Percentiles rank a stretch among this genome's conserved stretches.
phyloP scores from a whole-genome alignment of 2,888 invertebrate genomes.

The Brenthis daphne region DNA sequence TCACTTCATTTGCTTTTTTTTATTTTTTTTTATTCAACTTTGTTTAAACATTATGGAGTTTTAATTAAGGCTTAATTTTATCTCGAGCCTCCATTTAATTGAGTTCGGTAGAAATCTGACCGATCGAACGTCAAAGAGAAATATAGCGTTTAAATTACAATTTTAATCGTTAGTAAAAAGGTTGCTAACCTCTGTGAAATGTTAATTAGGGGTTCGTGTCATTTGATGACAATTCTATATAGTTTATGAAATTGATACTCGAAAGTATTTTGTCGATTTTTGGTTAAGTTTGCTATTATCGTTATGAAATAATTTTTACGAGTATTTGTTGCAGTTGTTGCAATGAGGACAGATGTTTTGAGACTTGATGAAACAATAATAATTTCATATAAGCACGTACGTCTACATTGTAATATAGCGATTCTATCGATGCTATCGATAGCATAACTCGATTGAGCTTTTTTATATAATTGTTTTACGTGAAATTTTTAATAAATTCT shows the following conservation, averaged over 20 bases:
- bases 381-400: no score
- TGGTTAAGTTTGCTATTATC: no score
- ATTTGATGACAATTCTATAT: neutral
- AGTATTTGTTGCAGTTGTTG: no score
- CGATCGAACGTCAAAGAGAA: slow-evolving; percentile 50
- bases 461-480: no score
- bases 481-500: no score
- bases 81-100: slow-evolving; percentile 58
- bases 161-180: slow-evolving; percentile 39
- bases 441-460: no score
- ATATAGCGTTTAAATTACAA: slow-evolving; percentile 41
- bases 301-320: no score
- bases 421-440: no score
- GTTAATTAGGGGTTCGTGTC: slow-evolving; percentile 12
- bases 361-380: no score
- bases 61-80: slow-evolving; percentile 81
- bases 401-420: no score
- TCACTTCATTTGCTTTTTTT: slow-evolving; percentile 38
- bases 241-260: neutral
- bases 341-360: no score
- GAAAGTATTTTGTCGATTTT: neutral
- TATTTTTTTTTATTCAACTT: slow-evolving; percentile 47
- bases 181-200: slow-evolving; percentile 21
- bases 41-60: slow-evolving; percentile 63
- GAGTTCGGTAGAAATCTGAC: slow-evolving; percentile 54